Base-by-base conservation (phyloP, 2,113 vertebrate genomes). In the Nanorana parkeri region DNA sequence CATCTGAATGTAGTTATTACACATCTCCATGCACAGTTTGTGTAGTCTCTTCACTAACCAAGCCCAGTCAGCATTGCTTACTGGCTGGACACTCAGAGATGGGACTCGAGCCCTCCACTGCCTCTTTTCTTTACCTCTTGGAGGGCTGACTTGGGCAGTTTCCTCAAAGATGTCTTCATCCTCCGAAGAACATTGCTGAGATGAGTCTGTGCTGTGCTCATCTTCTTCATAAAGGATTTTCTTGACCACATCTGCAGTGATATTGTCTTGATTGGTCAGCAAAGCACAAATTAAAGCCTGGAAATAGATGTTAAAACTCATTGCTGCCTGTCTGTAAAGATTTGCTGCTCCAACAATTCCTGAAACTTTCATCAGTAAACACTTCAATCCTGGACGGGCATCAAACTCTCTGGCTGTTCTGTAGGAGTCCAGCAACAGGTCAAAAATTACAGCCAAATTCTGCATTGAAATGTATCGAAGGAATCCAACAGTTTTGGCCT, bases 151-250 rank as follows among this genome's bases (percentile, higher is more conserved):
- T 91, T 98, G 97, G 0, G 97, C 97, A 0, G 97, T 99, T 90
- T 99, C 97, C 87, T 99, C 98, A 84, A 99, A 99, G 75, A 99
- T 99, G 86, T 99, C 97, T 84, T 99, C 98, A 0, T 99, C 97
- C 84, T 99, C 98, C 0, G 97, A 98, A 2, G 97, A 99, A 66
- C 96, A 97, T 23, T 94, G 96, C 77, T 96, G 97, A 0, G 97
- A 99, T 0, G 98, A 99, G 78, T 98, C 96, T 0, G 96, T 95
- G 86, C 95, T 97, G 13, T 95, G 92, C 81, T 96, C 96, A 0
- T 97, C 97, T 2, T 98, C 97, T 85, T 99, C 98, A 13, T 92
- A 94, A 24, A 99, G 94, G 78, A 96, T 96, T 86, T 91, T 95
- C 88, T 98, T 99, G 71, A 99, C 98, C 86, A 96, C 96, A 71